Evolutionary conservation across 2,113 vertebrate species (phyloP), one percentile per base, ranked within the genome.

Genomic region (Rana temporaria): DNA sequence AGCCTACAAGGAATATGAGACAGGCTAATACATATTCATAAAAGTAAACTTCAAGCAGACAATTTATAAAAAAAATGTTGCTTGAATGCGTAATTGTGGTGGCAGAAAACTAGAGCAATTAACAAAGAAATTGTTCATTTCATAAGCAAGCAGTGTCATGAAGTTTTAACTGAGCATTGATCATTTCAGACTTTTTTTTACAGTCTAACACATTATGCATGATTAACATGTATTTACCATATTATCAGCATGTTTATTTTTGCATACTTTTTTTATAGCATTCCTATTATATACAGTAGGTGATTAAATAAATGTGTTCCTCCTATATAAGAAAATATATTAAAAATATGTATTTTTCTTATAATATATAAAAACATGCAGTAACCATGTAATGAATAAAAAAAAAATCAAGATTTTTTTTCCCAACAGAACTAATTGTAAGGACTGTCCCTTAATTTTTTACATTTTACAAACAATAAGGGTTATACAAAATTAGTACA

Each of bases 61-160:
- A 88, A 91, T 87, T 84, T 57, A 30, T 30, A 11, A 34, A 74
- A 87, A 42, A 89, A 85, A 85, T 85, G 91, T 73, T 82, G 85
- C 75, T 30, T 84, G 74, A 88, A 86, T 84, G 38, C 80, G 0
- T 76, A 91, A 80, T 88, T 91, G 89, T 88, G 87, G 86, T 90
- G 93, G 94, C 88, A 89, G 85, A 90, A 87, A 89, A 86, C 74
- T 84, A 85, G 84, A 90, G 90, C 93, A 95, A 96, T 97, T 95
- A 96, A 92, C 87, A 94, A 91, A 93, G 85, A 88, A 86, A 85
- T 85, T 81, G 82, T 94, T 93, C 90, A 91, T 93, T 94, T 94
- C 95, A 95, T 93, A 90, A 93, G 91, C 91, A 91, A 92, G 89
- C 87, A 90, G 85, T 93, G 91, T 92, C 91, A 88, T 90, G 89